phyloP scores from a whole-genome alignment of 2,113 vertebrate genomes.

The Lethenteron reissneri region DNA sequence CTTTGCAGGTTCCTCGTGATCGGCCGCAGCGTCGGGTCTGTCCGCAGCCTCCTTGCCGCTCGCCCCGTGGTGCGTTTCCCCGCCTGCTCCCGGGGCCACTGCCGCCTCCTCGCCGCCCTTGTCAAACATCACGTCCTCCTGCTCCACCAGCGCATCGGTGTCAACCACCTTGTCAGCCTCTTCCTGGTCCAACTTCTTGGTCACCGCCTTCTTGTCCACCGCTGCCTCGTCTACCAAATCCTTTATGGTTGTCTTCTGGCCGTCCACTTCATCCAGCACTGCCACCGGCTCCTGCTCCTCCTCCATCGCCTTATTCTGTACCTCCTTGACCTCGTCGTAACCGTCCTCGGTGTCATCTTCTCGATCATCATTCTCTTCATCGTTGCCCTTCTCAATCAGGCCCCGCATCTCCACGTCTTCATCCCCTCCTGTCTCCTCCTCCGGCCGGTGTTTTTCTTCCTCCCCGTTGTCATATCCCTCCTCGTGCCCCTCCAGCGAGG shows the following conservation, averaged over 20 bases:
- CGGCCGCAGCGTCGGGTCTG: not conserved
- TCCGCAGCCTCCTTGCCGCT: not conserved
- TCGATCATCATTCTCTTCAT: not conserved
- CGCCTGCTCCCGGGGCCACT: not conserved
- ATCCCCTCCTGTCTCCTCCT: not conserved
- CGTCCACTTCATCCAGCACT: not conserved
- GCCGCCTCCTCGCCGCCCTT: not conserved
- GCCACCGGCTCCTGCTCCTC: not conserved
- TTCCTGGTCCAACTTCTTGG: too few relatives aligned
- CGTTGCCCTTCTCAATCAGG: not conserved
- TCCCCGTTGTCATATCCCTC: not conserved
- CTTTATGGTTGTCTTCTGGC: not conserved
- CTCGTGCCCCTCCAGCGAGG: not conserved
- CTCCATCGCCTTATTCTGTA: not conserved
- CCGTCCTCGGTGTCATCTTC: not conserved
- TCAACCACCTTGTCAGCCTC: too few relatives aligned
- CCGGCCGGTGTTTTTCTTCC: not conserved
- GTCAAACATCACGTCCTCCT: too few relatives aligned
- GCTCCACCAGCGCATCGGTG: too few relatives aligned
- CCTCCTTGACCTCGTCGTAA: not conserved
- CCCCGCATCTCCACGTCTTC: not conserved
- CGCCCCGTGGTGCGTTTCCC: not conserved
- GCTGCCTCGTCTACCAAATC: not conserved
- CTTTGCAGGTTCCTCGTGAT: not conserved
- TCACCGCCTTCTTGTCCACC: not conserved